Evolutionary conservation across 1,140 invertebrate species (phyloP).

Genomic region (Homalodisca vitripennis): DNA sequence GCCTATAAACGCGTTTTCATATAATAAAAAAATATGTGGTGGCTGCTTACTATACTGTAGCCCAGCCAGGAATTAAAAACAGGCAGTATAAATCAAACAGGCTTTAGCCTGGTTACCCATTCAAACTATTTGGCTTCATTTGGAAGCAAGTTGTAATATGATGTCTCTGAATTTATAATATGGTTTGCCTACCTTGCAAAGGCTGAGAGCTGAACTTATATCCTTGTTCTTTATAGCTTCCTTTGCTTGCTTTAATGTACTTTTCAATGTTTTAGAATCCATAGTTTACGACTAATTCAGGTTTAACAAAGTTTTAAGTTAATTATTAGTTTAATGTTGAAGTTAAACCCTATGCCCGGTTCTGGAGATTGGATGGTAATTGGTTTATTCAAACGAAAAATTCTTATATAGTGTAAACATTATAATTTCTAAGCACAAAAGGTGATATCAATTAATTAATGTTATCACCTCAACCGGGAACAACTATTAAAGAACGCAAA

Average conservation of each 20-base stretch:
- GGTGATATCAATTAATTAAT: too few species aligned
- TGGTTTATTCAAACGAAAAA: too few species aligned
- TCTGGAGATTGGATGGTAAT: too few species aligned
- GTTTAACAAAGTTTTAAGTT: too few species aligned
- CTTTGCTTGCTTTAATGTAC: constrained; percentile 49
- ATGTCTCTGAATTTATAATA: neutral
- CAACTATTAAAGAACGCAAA: too few species aligned
- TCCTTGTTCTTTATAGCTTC: constrained; percentile 52
- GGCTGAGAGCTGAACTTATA: constrained; percentile 50
- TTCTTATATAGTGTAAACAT: too few species aligned
- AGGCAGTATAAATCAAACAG: neutral
- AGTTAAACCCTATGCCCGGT: too few species aligned
- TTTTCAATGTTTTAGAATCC: constrained; percentile 45
- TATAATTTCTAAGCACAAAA: too few species aligned
- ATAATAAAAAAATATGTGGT: neutral
- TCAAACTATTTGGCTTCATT: neutral
- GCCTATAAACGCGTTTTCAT: too few species aligned
- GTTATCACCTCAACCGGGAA: too few species aligned
- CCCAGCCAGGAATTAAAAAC: neutral
- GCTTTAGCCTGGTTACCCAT: neutral
- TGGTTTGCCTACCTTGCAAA: constrained; percentile 49
- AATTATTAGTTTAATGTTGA: too few species aligned
- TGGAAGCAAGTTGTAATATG: neutral
- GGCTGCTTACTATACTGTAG: neutral
- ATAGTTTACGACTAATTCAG: too few species aligned